Conservation (phyloP, 37 sponge, comb jelly and placozoan genomes). For the Beroe forskalii region DNA sequence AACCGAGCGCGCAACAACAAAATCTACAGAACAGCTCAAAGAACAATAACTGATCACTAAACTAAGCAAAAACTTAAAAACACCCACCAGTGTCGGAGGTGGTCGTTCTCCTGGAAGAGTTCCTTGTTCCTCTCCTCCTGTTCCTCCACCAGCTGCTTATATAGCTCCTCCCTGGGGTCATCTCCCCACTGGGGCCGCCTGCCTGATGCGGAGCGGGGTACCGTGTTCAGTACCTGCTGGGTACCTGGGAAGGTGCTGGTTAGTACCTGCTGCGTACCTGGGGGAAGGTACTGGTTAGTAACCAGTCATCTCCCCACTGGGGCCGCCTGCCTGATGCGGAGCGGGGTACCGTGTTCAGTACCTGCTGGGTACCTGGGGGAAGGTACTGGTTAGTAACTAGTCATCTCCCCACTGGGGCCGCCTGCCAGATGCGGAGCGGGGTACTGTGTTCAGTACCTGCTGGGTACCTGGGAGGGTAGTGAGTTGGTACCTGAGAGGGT, state of each 20-base stretch:
- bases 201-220: constrained; percentile 10
- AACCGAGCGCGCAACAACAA: too few relatives aligned
- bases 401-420: constrained; percentile 56
- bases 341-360: constrained; percentile 36
- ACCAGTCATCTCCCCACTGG: constrained; percentile 57
- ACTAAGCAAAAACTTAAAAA: too few relatives aligned
- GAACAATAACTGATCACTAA: too few relatives aligned
- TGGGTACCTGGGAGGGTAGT: neutral
- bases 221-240: constrained; percentile 33
- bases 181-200: constrained; percentile 52
- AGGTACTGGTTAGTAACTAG: neutral
- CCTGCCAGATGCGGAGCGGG: neutral
- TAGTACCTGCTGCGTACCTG: neutral
- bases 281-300: neutral
- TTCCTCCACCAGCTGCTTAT: constrained; percentile 55
- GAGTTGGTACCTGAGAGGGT: too few relatives aligned
- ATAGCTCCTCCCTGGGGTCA: constrained; percentile 50
- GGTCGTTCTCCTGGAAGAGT: constrained; percentile 36
- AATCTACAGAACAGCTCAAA: too few relatives aligned
- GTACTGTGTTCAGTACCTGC: constrained; percentile 42
- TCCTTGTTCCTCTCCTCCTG: constrained; percentile 57
- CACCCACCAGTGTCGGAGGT: constrained; percentile 62
- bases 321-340: constrained; percentile 4
- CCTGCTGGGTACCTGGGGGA: constrained; percentile 23
- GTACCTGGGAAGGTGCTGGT: neutral